Base-by-base conservation (phyloP, 1,140 invertebrate species). In the Phymastichus coffea region DNA sequence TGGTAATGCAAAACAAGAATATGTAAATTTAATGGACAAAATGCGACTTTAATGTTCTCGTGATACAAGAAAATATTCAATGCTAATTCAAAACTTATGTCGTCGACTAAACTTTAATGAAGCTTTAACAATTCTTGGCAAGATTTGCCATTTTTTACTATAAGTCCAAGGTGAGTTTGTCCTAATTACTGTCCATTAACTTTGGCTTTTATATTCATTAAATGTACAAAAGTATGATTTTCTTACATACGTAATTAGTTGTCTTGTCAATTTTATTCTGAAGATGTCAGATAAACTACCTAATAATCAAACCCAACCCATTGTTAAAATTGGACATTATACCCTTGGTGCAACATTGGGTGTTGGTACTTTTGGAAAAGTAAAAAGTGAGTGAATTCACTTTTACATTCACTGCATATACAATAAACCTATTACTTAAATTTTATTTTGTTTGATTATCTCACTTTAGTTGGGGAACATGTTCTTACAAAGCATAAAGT, bases 401-500 rank as follows among this genome's bases (percentile, higher is more conserved):
- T n/a, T n/a, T n/a, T 33, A 8, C 30, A 33, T 33, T 33, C 14
- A 33, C 14, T 33, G 14, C 12, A 33, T 33, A 12, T 33, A 33
- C 28, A 33, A 33, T 33, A 12, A 33, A 33, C 6, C n/a, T 57
- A 14, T 25, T 30, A 25, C 9, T 17, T 30, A 26, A 9, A 30
- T 12, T n/a, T 28, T 2, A 19, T 47, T 2, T 15, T 30, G n/a
- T 46, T 46, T n/a, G 19, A 20, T n/a, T 35, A 33, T 38, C 14
- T 53, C 12, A 12, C 15, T 71, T 76, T 81, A 92, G 90, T 98
- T 76, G 97, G 97, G 4, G 94, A 96, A 75, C 98, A 99, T 82
- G 93, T 98, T 66, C 80, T 97, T 23, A 99, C 98, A 7, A 94
- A 93, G 60, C 95, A 99, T 73, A 98, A 99, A 83, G 98, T 99